Evolutionary conservation across 2,888 invertebrate genomes (phyloP), one percentile per base, ranked within the genome.

Genomic region (Sisyra nigra): DNA sequence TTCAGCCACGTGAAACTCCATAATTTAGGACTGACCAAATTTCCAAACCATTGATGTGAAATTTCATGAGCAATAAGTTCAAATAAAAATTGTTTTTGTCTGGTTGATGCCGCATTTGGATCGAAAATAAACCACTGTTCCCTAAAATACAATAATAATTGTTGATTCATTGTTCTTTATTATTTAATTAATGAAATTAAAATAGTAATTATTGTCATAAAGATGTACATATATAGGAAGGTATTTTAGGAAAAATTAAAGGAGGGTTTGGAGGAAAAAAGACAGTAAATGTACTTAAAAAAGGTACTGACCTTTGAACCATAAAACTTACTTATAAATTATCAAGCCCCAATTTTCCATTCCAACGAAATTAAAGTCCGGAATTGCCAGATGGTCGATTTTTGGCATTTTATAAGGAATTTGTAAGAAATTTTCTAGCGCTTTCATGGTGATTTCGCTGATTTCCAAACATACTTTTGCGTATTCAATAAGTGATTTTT

Each of bases 301-400:
- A n/a, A n/a, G n/a, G n/a, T 24, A 24, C 67, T 1, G 70, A n/a
- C n/a, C n/a, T n/a, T n/a, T n/a, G 69, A 4, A 74, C 66, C 41
- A 24, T 37, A 15, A 3, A 15, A 19, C 31, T 5, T 11, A 40
- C 40, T 17, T 19, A 15, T 40, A 40, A 4, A 17, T 14, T 9
- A 40, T 40, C 15, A 40, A 32, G 3, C 40, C 40, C 40, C 40
- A 40, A 30, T 40, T 40, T 30, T 31, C 40, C 31, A 40, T 40
- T 29, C 15, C 40, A 40, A 9, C 24, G 2, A 29, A 4, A 19
- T 11, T 8, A 2, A 13, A 11, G 52, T 88, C 83, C 0, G 88
- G 85, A 8, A 92, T 73, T 0, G 86, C 86, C 2, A 82, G 80
- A 48, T 84, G 76, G 52, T 85, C 83, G 55, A 84, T 65, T 59